Evolutionary conservation across 2,797 vertebrate genomes (phyloP), one percentile per base, ranked within the genome.

Genomic region (Jordanella pulchra): DNA sequence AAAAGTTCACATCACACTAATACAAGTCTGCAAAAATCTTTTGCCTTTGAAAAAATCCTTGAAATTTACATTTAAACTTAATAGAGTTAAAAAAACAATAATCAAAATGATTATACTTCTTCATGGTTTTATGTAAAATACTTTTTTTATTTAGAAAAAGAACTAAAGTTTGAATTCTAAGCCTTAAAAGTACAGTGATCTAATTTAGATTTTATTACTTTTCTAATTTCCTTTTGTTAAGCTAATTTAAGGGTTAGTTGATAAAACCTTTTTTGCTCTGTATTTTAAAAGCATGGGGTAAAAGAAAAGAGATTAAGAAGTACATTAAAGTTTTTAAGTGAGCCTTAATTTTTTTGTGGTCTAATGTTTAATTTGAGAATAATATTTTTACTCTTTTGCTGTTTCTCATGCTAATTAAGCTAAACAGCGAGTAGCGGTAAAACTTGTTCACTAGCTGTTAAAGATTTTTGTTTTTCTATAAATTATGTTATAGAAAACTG

Each of bases 171-270:
- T 51, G 23, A n/a, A 9, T 7, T 51, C 2, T 21, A 18, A 50
- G 17, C 47, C 12, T 50, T 50, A 53, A 53, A 53, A 23, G 4
- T n/a, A 53, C 25, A 25, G 7, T 21, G 56, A 35, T 35, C 15
- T 30, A 60, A 21, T 58, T 60, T 21, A 32, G 17, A 60, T 60
- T 32, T 21, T 32, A 23, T 48, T 17, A 48, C 47, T 32, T 11
- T 48, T 30, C 18, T 30, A 4, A 12, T 27, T 30, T 30, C 7
- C 7, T 47, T 65, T 47, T 21, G 61, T 69, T 84, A 75, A 69
- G 27, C 35, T n/a, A 61, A 39, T 18, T 39, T 61, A 13, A 21
- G 3, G 23, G 11, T 32, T 12, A 21, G 32, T 39, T 13, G 4
- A 35, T 61, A n/a, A 6, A 21, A 30, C 7, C 18, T 23, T 23